These are phyloP conservation scores for Nibea coibor DNA, from an alignment of 2,113 vertebrate genomes.

Conservation along the genomic window DNA sequence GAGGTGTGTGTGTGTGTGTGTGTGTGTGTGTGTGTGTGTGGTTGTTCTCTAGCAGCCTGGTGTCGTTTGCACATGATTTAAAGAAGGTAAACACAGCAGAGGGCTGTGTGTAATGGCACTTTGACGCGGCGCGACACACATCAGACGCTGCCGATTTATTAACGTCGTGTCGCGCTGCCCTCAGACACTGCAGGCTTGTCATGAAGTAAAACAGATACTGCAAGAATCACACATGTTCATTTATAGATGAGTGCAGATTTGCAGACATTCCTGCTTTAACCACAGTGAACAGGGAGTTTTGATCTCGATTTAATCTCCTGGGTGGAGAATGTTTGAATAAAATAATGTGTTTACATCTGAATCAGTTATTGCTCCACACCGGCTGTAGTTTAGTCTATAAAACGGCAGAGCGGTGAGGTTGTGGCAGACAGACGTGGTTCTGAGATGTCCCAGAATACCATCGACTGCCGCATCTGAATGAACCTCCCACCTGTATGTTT, in stretches of 20 bases:
- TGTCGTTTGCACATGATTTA: neutral
- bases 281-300: neutral
- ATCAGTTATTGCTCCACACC: no score
- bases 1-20: slow-evolving; percentile 1
- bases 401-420: no score
- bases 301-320: neutral
- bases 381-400: no score
- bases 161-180: neutral
- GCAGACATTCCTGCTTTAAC: neutral
- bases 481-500: neutral
- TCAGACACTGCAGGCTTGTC: neutral
- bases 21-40: neutral
- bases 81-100: neutral
- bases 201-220: neutral
- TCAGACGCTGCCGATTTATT: neutral
- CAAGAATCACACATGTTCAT: neutral
- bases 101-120: neutral
- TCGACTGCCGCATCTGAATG: neutral
- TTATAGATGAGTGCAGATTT: neutral
- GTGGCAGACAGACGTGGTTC: no score
- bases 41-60: neutral
- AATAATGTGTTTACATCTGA: no score
- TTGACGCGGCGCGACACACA: neutral
- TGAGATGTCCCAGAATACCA: neutral
- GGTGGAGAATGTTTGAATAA: no score